phyloP scores from a whole-genome alignment of 1,140 invertebrate species.

The Copidosoma floridanum region DNA sequence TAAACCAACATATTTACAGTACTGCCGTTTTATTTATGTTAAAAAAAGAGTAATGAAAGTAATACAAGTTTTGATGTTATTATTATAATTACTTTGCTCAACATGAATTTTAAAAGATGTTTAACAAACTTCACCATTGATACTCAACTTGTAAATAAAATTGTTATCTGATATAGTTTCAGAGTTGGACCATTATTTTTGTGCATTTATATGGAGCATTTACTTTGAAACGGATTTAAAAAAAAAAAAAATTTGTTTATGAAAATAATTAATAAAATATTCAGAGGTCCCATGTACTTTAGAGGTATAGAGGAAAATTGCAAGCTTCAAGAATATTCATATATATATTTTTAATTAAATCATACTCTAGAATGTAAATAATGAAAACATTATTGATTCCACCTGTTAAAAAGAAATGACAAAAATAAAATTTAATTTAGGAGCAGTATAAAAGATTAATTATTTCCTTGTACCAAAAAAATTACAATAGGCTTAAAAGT shows the following conservation, averaged over 20 bases:
- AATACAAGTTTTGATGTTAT: background rate
- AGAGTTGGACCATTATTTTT: no score
- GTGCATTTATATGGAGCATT: no score
- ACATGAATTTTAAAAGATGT: background rate
- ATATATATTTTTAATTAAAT: background rate
- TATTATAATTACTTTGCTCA: background rate
- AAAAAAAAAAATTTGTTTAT: no score
- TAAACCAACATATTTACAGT: background rate
- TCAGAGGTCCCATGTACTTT: no score
- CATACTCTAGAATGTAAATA: constrained; percentile 45
- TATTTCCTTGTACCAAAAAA: background rate
- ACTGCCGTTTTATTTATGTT: background rate
- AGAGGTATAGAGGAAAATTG: no score
- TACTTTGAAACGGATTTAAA: no score
- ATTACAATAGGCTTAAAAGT: no score
- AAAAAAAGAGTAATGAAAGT: background rate
- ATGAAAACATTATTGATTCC: constrained; percentile 44
- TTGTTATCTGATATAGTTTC: no score
- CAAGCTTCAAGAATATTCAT: no score
- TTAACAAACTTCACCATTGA: background rate
- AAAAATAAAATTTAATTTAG: constrained; percentile 47
- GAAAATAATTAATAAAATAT: no score
- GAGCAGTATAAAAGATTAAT: constrained; percentile 27
- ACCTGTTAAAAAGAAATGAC: constrained; percentile 34
- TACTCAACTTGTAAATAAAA: background rate